Percentiles rank a stretch among this genome's conserved stretches.
phyloP scores from a whole-genome alignment of 2,888 invertebrate species.

The Alcis repandata region DNA sequence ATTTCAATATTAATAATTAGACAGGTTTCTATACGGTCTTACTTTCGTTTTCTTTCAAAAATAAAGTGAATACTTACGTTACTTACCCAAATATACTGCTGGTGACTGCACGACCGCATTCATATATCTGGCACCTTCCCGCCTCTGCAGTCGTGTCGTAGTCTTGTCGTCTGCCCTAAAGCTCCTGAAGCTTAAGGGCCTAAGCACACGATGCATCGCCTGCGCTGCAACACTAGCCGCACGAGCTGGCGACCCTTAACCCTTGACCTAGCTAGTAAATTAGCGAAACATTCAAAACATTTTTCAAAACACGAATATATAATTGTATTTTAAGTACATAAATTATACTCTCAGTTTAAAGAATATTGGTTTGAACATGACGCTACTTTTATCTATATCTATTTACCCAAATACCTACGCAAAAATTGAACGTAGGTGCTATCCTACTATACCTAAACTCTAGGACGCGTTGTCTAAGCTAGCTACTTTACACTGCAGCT shows the following conservation, averaged over 20 bases:
- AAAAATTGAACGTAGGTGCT: too few species aligned
- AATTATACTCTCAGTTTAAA: background rate
- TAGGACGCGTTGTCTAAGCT: too few species aligned
- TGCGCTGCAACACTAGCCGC: conserved; percentile 5
- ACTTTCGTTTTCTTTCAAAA: background rate
- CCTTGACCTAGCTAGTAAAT: background rate
- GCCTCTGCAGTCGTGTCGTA: background rate
- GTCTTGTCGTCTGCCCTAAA: conserved; percentile 11
- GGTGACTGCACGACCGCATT: background rate
- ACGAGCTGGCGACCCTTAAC: background rate
- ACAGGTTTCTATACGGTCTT: too few species aligned
- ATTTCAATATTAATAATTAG: too few species aligned
- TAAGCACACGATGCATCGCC: conserved; percentile 2
- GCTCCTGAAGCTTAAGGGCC: background rate
- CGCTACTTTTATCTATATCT: too few species aligned
- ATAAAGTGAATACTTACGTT: conserved; percentile 18
- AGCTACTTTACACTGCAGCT: too few species aligned
- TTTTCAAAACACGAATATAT: background rate
- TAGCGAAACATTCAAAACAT: too few species aligned
- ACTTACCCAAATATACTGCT: conserved; percentile 7
- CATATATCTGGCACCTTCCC: background rate
- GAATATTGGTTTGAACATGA: too few species aligned
- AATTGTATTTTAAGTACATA: too few species aligned
- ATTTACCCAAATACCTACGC: too few species aligned
- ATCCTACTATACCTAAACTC: too few species aligned